A percentile compares a stretch with the other conserved stretches of the same genome.
Conservation (phyloP, 1,140 invertebrate species). For the Drusus annulatus region DNA sequence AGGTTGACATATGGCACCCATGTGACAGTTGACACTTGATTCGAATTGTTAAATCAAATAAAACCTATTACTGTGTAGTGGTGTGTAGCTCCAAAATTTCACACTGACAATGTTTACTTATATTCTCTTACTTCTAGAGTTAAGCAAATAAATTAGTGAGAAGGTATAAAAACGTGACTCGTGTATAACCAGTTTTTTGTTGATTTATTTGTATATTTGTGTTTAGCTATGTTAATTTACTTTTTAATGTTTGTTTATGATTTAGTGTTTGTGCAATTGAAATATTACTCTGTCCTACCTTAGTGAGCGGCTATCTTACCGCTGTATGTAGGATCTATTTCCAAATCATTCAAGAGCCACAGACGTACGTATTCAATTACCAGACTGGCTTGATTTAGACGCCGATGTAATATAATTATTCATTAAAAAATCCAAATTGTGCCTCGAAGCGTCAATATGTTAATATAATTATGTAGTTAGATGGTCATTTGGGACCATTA, state of each 20-base stretch:
- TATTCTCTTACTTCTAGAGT: too few species aligned
- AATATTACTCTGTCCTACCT: constrained; percentile 12
- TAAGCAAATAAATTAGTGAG: too few species aligned
- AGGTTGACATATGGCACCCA: too few species aligned
- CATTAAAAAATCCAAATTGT: constrained; percentile 24
- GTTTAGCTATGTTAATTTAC: too few species aligned
- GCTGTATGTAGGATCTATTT: background rate
- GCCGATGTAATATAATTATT: constrained; percentile 9
- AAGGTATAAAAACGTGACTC: background rate
- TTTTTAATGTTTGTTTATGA: background rate
- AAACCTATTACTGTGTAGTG: too few species aligned
- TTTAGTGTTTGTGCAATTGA: background rate
- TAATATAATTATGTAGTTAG: constrained; percentile 40
- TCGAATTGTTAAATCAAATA: too few species aligned
- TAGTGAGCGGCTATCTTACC: background rate
- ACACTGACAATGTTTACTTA: too few species aligned
- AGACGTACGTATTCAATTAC: constrained; percentile 24
- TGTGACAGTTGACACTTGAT: too few species aligned
- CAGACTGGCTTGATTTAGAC: constrained; percentile 1
- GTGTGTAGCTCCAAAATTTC: too few species aligned
- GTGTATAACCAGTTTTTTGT: constrained; percentile 5
- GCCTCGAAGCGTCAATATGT: constrained; percentile 24
- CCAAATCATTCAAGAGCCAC: constrained; percentile 5
- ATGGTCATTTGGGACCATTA: constrained; percentile 28
- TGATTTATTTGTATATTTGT: too few species aligned